These are phyloP conservation scores for Actinostola sp. DNA, from an alignment of 92 coral and sea anemone genomes.

Conservation along the genomic window DNA sequence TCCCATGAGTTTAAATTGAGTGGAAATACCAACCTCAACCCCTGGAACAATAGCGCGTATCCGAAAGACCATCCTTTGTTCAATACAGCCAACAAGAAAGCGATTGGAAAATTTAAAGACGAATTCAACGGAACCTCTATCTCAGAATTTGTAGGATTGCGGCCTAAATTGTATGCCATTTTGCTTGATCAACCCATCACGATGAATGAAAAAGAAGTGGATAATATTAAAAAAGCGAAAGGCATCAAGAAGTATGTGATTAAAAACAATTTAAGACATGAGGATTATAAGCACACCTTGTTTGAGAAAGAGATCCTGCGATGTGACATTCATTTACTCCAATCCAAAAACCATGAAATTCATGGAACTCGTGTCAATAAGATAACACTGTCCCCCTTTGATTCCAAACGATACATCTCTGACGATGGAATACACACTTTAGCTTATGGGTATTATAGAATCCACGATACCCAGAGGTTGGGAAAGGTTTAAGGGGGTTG, in stretches of 20 bases:
- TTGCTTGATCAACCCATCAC: no score
- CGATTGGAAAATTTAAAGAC: constrained; percentile 44
- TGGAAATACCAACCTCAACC: no score
- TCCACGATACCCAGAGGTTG: not conserved
- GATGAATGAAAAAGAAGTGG: not conserved
- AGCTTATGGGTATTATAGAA: constrained; percentile 4
- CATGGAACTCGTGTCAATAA: constrained; percentile 8
- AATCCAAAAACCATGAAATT: constrained; percentile 5
- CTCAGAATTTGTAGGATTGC: constrained; percentile 37
- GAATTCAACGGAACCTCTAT: constrained; percentile 16
- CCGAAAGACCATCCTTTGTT: constrained; percentile 29
- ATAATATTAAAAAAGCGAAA: not conserved
- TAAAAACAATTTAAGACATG: constrained; percentile 11
- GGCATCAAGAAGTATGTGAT: constrained; percentile 18
- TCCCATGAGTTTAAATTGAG: no score
- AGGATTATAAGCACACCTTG: not conserved
- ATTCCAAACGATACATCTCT: constrained; percentile 12
- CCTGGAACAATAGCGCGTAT: constrained; percentile 46
- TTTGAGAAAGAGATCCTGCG: no score
- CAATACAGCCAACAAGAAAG: constrained; percentile 36
- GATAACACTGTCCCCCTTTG: constrained; percentile 13
- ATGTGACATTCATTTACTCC: constrained; percentile 22
- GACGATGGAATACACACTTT: constrained; percentile 22
- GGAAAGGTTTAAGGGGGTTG: not conserved
- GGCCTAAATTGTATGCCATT: constrained; percentile 46